phyloP scores from a whole-genome alignment of 2,888 invertebrate species.

The Cerceris rybyensis region DNA sequence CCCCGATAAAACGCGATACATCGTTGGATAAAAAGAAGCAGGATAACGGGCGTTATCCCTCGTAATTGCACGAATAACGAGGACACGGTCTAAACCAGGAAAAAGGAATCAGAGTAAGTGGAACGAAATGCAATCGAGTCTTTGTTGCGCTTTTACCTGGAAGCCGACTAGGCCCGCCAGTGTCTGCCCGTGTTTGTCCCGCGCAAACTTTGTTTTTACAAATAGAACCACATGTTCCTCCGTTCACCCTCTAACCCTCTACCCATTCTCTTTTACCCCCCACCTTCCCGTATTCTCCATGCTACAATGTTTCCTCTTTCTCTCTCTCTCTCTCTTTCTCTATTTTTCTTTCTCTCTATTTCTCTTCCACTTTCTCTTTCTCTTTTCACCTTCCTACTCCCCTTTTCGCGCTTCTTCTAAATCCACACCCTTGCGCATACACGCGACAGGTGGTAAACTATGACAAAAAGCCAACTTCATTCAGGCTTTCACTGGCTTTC shows the following conservation, averaged over 20 bases:
- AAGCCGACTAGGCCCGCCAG: slow-evolving; percentile 71
- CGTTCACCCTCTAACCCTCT: slow-evolving; percentile 58
- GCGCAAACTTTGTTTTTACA: slow-evolving; percentile 81
- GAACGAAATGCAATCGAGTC: slow-evolving; percentile 69
- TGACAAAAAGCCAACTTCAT: slow-evolving; percentile 66
- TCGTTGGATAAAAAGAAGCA: not conserved
- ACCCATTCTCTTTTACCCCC: slow-evolving; percentile 57
- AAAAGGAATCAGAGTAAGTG: slow-evolving; percentile 62
- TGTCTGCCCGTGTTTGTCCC: slow-evolving; percentile 77
- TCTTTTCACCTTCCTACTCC: slow-evolving; percentile 50
- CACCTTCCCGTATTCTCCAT: slow-evolving; percentile 33
- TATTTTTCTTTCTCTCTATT: too few relatives aligned
- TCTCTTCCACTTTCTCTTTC: slow-evolving; percentile 7
- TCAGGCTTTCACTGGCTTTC: slow-evolving; percentile 66
- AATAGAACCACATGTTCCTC: slow-evolving; percentile 78
- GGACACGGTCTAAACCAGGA: slow-evolving; percentile 25
- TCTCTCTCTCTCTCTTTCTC: slow-evolving; percentile 19
- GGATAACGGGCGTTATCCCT: slow-evolving; percentile 33
- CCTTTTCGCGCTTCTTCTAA: slow-evolving; percentile 46
- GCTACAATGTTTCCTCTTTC: slow-evolving; percentile 22
- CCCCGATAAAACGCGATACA: not conserved
- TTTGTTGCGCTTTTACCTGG: slow-evolving; percentile 79
- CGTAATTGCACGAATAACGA: not conserved
- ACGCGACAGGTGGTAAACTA: slow-evolving; percentile 75
- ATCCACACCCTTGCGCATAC: slow-evolving; percentile 69